phyloP scores from a whole-genome alignment of 1,140 invertebrate species.

The Drosophila subobscura region DNA sequence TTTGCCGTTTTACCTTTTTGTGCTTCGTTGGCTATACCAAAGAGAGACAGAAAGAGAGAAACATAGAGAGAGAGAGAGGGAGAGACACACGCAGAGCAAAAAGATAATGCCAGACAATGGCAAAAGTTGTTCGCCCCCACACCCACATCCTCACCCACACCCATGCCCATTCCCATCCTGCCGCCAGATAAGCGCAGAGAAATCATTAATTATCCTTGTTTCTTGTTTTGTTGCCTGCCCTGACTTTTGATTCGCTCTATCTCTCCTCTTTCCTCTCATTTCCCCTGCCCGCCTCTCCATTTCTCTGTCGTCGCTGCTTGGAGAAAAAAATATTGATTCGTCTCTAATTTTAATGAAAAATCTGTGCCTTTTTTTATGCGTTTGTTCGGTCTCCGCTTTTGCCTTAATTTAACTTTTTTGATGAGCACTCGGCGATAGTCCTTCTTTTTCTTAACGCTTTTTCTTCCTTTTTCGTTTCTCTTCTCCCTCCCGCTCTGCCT shows the following conservation, averaged over 20 bases:
- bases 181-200: slow-evolving; percentile 74
- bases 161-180: slow-evolving; percentile 11
- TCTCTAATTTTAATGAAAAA: slow-evolving; percentile 82
- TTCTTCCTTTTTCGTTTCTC: slow-evolving; percentile 21
- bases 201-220: slow-evolving; percentile 83
- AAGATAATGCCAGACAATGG: slow-evolving; percentile 80
- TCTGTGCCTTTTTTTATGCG: slow-evolving; percentile 54
- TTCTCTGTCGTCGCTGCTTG: slow-evolving; percentile 11
- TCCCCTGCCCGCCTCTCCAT: background rate
- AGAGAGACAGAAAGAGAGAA: background rate
- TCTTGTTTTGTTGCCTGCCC: slow-evolving; percentile 72
- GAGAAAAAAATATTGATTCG: slow-evolving; percentile 79
- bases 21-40: slow-evolving; percentile 40
- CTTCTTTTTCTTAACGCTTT: slow-evolving; percentile 34
- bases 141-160: slow-evolving; percentile 5
- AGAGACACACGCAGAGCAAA: slow-evolving; percentile 56
- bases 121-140: slow-evolving; percentile 65
- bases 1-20: slow-evolving; percentile 69
- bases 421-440: slow-evolving; percentile 69
- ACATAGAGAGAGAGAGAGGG: background rate
- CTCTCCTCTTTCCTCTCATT: background rate
- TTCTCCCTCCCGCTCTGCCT: background rate
- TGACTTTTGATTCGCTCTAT: slow-evolving; percentile 69
- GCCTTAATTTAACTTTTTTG: slow-evolving; percentile 81
- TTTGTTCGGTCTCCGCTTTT: slow-evolving; percentile 10